Evolutionary conservation across 2,113 vertebrate species (phyloP), one percentile per base, ranked within the genome.

Genomic region (Hiodon alosoides): DNA sequence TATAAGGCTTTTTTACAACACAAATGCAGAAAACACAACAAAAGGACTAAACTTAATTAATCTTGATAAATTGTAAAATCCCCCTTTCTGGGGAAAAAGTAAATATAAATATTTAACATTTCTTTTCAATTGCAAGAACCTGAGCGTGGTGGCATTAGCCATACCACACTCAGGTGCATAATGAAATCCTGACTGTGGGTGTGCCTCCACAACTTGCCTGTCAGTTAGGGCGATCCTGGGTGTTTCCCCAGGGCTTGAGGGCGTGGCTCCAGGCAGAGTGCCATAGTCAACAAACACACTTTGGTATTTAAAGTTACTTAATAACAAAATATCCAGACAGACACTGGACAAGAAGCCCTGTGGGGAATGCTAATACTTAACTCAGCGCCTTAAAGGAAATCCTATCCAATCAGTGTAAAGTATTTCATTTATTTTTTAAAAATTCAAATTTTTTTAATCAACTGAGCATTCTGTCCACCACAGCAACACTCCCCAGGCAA

Each of bases 351-450:
- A 59, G 57, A 51, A 8, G 71, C 55, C 74, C 74, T 54, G 73
- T 79, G 74, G 83, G 80, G 80, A 82, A 78, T 77, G 17, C 76
- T 64, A 83, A 60, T 13, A 59, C 9, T 78, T 55, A 53, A 62
- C 62, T 50, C 31, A 65, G 14, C 61, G 60, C 46, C 51, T 13
- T 58, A 73, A 73, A 54, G 70, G 74, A 80, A 80, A 81, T 69
- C 65, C 81, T 62, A 53, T 67, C 16, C 47, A 69, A 31, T 47
- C 48, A 69, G 53, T 68, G 52, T 60, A 73, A 55, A 52, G 31
- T 79, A 79, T 68, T 11, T 57, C 47, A 4, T 13, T 60, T 9
- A 72, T 55, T 51, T 16, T 65, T 14, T 13, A 59, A 52, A 9
- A 31, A 31, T 31, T 31, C 31, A 31, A 0, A 72, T 55, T 51